Conservation (phyloP, 2,113 vertebrate genomes). For the Steatornis caripensis region DNA sequence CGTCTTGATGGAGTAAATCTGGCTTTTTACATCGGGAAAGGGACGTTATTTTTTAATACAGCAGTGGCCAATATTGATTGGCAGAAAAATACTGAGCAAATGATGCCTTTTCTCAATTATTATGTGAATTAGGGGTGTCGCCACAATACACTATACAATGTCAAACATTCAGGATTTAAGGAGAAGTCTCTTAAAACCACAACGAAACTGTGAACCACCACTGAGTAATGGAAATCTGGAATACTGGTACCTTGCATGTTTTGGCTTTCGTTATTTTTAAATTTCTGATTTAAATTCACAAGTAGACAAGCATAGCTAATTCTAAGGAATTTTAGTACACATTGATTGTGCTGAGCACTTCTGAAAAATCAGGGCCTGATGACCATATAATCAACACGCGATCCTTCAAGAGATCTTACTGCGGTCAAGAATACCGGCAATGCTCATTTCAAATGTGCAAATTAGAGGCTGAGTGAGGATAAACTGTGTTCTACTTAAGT, state of each 20-base stretch:
- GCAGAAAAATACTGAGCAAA: background rate
- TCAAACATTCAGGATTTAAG: background rate
- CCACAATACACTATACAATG: background rate
- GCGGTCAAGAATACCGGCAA: background rate
- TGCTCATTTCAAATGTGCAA: background rate
- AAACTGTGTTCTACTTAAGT: background rate
- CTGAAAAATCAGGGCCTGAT: background rate
- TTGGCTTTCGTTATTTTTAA: background rate
- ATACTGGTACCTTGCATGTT: background rate
- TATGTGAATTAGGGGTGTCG: background rate
- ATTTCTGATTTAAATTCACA: background rate
- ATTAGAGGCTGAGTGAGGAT: background rate
- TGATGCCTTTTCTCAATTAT: background rate
- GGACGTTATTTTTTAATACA: background rate
- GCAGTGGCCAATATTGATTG: background rate
- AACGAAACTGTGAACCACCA: too few species aligned
- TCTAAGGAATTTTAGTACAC: background rate
- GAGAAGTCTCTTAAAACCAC: background rate
- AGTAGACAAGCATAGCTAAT: background rate
- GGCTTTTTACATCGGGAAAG: background rate
- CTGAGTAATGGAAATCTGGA: background rate
- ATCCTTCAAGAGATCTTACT: background rate
- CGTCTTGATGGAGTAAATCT: background rate
- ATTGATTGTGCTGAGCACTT: background rate
- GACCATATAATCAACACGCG: background rate